Evolutionary conservation across 2,797 vertebrate species (phyloP).

Genomic region (Dendrocincla fuliginosa): DNA sequence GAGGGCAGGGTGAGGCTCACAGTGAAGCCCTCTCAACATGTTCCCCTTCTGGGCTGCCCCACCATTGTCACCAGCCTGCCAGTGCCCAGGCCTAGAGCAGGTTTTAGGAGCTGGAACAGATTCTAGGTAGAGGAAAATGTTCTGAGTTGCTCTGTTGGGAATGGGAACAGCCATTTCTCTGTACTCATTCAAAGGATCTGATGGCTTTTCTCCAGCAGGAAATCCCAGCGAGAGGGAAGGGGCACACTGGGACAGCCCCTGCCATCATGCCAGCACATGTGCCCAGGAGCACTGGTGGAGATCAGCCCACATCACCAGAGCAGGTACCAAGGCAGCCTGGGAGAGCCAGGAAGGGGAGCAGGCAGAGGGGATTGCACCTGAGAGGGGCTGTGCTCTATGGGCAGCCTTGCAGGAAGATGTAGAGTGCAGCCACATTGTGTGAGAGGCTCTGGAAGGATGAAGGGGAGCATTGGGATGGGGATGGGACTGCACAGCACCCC

Average conservation of each 20-base stretch:
- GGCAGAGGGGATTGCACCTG: neutral
- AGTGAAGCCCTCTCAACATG: neutral
- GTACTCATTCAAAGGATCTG: neutral
- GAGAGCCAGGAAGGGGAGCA: neutral
- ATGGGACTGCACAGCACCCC: neutral
- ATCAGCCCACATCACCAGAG: neutral
- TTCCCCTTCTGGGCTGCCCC: neutral
- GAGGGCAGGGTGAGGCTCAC: neutral
- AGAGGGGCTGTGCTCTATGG: neutral
- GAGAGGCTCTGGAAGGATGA: neutral
- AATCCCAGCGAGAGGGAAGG: neutral
- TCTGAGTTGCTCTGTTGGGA: neutral
- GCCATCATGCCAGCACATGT: neutral
- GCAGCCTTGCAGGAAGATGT: neutral
- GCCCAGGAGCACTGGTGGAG: neutral
- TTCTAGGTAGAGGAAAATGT: neutral
- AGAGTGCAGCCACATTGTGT: neutral
- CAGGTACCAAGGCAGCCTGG: neutral
- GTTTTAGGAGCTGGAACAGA: neutral
- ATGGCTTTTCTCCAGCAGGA: constrained; percentile 6
- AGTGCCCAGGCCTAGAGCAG: too few species aligned
- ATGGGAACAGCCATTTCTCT: neutral
- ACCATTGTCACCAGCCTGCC: neutral
- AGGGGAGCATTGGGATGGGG: neutral
- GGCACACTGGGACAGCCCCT: neutral